Conservation (phyloP, 2,797 vertebrate species). For the Mormyrus hasselquistii region DNA sequence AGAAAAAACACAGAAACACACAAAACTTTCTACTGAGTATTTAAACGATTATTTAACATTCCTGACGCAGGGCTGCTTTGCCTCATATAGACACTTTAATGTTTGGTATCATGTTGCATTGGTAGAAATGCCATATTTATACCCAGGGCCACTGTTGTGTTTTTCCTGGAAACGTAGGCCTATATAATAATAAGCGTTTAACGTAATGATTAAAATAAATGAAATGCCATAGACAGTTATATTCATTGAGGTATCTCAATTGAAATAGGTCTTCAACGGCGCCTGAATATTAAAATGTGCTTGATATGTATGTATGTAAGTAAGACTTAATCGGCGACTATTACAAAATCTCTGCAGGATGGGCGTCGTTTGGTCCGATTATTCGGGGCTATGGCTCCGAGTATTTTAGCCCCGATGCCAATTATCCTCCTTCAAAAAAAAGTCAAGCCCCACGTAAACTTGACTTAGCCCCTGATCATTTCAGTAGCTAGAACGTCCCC, state of each 20-base stretch:
- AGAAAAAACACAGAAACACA: constrained; percentile 47
- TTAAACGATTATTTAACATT: background rate
- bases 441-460: background rate
- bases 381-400: background rate
- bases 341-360: background rate
- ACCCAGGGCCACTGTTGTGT: background rate
- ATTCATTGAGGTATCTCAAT: constrained; percentile 16
- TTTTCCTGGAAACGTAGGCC: background rate
- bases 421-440: background rate
- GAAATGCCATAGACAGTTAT: constrained; percentile 51
- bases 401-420: background rate
- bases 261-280: background rate
- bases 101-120: constrained; percentile 46
- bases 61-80: background rate
- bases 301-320: background rate
- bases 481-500: background rate
- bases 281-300: background rate
- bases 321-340: background rate
- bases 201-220: constrained; percentile 43
- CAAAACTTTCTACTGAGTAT: constrained; percentile 12
- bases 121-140: background rate
- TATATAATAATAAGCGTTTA: background rate
- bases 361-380: background rate
- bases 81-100: constrained; percentile 33
- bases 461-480: background rate